Evolutionary conservation across 2,888 invertebrate species (phyloP), one percentile per base, ranked within the genome.

Genomic region (Diaperis boleti): DNA sequence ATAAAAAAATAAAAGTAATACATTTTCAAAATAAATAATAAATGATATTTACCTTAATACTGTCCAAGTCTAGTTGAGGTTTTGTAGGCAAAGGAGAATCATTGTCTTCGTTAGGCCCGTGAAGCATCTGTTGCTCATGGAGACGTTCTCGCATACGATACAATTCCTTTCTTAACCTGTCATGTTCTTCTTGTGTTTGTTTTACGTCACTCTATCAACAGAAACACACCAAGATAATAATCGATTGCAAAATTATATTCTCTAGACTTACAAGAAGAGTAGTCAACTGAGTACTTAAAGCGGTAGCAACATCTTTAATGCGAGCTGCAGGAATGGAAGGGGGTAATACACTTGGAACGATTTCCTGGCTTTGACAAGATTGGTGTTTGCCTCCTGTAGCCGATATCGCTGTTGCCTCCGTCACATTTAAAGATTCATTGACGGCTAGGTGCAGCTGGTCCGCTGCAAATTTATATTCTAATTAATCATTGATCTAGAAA

Each of bases 171-270:
- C 92, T 85, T 73, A 92, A 81, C 72, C 87, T 85, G 74, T 90
- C 90, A 59, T 90, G 84, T 78, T 92, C 92, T 74, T 90, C 90
- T 78, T 92, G 92, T 71, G 89, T 85, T 74, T 89, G 88, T 79
- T 88, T 89, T 63, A 92, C 86, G 74, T 90, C 86, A 80, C 88
- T 88, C 92, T 92, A 74, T 3, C 79, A 75, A 50, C 41, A 63
- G 64, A 57, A 57, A 5, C 8, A 33, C 33, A 61, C 57, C 47
- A 17, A 17, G 14, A 14, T 8, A 13, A 20, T 45, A 11, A 41
- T 2, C 52, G 22, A 41, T 59, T 8, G 2, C 50, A 17, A 44
- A 41, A 5, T 26, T 26, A 20, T 20, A 20, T 8, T 26, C 6
- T 3, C 26, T 26, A 8, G 6, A 78, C 83, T 78, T 78, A 90